Base-by-base conservation (phyloP, 2,888 invertebrate species). In the Sesia bembeciformis region DNA sequence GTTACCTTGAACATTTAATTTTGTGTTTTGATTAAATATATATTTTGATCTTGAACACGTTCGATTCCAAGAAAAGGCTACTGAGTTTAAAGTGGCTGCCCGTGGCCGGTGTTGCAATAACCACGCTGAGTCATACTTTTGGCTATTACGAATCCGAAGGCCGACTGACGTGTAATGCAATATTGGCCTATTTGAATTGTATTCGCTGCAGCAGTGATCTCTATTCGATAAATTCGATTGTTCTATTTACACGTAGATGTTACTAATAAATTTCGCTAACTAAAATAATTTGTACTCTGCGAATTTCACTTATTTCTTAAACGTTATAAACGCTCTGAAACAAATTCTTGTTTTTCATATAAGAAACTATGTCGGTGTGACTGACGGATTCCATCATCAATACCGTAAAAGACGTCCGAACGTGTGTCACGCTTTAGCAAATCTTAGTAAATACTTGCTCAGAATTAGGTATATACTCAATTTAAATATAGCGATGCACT, bases 121-220 rank as follows among this genome's bases (percentile, higher is more conserved):
- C 68, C 64, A 59, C 58, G 66, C 65, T 82, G 84, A 83, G 68
- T 82, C 81, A 83, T 70, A 68, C 70, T 73, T 80, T 75, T 68
- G 70, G 74, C 71, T 78, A 75, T 76, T 75, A 76, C 66, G 54
- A 65, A 68, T 64, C 60, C 66, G 72, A 84, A 82, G 82, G 82
- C 72, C 75, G 71, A 70, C 57, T 67, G 66, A 72, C 7, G 39
- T 6, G 50, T 50, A 50, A 39, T 50, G 50, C 50, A 50, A 50
- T 50, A 39, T 50, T 50, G 50, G 39, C 7, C 38, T 39, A 50
- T 38, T 50, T 50, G 39, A 7, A 50, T 39, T 6, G 38, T 50
- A 50, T 50, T 7, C 50, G 38, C 38, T 50, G 50, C 39, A 50
- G 50, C 39, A 4, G 50, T 23, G 23, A 2, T 23, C 23, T 23